Base-by-base conservation (phyloP, 1,140 invertebrate genomes). In the Drosophila ohnishii region DNA sequence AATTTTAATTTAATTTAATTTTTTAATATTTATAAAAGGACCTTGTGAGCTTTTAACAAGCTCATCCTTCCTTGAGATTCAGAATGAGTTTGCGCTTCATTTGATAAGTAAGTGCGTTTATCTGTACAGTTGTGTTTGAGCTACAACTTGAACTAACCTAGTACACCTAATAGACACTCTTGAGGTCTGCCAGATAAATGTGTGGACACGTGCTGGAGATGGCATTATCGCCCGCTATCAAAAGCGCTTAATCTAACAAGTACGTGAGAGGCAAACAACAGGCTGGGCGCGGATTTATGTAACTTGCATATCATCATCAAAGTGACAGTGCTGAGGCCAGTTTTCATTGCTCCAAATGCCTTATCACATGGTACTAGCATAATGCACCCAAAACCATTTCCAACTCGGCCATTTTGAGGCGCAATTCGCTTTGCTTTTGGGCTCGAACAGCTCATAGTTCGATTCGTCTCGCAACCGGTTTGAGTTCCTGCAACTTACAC, bases 191-290 rank as follows among this genome's bases (percentile, higher is more conserved):
- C 61, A 66, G 45, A 65, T 69, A 65, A 22, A 69, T 32, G 19
- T 60, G 13, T 42, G 16, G 50, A 69, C 65, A 69, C 65, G 65
- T 69, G 61, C 61, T 53, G 37, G 22, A 69, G 45, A 66, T 53
- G 65, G n/a, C 62, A 66, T 45, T 66, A 69, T 69, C 61, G 28
- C 14, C 14, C 25, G 50, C 47, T 71, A 71, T 71, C 67, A 71
- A 5, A 67, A 34, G 62, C 47, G 62, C 47, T 19, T 69, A 69
- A 69, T 69, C 65, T 55, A 69, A 28, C 47, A 50, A 69, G 28
- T 69, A 69, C 62, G 62, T 69, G 65, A 51, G 65, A 22, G 62
- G 47, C 65, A 65, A 59, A 44, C n/a, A 40, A 44, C 45, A 34
- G 42, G 37, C 45, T 42, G 34, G 60, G 30, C 44, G 35, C 37